Evolutionary conservation across 2,797 vertebrate species (phyloP), one percentile per base, ranked within the genome.

Genomic region (Gila robusta): DNA sequence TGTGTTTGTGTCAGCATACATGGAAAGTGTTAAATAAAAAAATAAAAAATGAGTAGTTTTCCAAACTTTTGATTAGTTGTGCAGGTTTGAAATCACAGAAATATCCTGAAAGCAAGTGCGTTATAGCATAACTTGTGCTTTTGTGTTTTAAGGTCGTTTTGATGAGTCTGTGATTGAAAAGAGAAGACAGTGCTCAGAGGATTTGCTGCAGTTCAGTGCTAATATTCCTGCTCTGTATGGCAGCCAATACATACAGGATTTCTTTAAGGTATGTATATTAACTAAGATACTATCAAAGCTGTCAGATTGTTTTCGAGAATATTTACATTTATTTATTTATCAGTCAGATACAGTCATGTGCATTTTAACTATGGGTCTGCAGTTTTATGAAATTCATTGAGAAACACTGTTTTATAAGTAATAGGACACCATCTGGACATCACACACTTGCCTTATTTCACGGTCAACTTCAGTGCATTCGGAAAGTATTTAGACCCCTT

Each of bases 181-280:
- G 91, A 96, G 98, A 93, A 96, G 98, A 88, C 98, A 99, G 92
- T 98, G 98, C 86, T 98, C 98, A 1, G 98, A 99, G 93, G 98
- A 99, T 89, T 95, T 99, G 78, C 94, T 99, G 21, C 98, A 99
- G 93, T 99, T 99, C 92, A 99, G 98, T 73, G 98, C 98, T 83
- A 99, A 98, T 90, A 98, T 99, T 84, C 98, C 98, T 4, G 97
- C 95, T 89, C 96, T 99, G 37, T 98, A 97, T 89, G 97, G 95
- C 90, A 99, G 98, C 91, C 96, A 94, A 84, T 96, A 99, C 88
- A 96, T 99, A 76, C 96, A 97, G 91, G 98, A 98, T 39, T 99
- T 99, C 91, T 99, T 99, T 92, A 98, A 98, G 98, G 98, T 99
- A 92, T 78, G 44, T 23, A 37, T 54, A 82, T 52, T 37, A 28